Evolutionary conservation across 1,140 invertebrate species (phyloP), one percentile per base, ranked within the genome.

Genomic region (Sinella curviseta): DNA sequence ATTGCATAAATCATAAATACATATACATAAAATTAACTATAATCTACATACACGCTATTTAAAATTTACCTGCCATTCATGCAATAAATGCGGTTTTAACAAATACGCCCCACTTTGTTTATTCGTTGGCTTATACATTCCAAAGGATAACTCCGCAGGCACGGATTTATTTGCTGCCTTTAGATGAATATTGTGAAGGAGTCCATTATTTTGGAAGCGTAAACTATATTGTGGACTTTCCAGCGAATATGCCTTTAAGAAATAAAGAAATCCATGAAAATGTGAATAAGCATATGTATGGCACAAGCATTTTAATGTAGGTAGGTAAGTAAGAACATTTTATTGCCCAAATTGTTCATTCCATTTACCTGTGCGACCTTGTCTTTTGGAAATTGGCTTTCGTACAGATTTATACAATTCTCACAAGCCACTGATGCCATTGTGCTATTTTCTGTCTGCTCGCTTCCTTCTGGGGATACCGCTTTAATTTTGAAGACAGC

Each of bases 401-500:
- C n/a, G n/a, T n/a, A n/a, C n/a, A n/a, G 3, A 65, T 65, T 26
- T 65, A 26, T 26, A 65, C 57, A 65, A 12, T 30, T 28, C 8
- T 4, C 3, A 48, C 74, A 75, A 48, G 14, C 8, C 35, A 75
- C 36, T 39, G 17, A 3, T 48, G 36, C 74, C 4, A 54, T 8
- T 39, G 14, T 48, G 34, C 3, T 35, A 20, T 55, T 54, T 24
- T 39, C 35, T 12, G 20, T n/a, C n/a, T n/a, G n/a, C n/a, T n/a
- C 8, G 39, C 39, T 20, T 30, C 74, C 48, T 0, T 85, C 86
- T 16, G 90, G 31, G 54, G 77, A 35, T 2, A 12, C 76, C 54
- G 89, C 87, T 1, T 89, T 87, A 0, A 94, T 85, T 20, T 90
- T 90, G 36, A 91, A 97, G 0, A 91, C 92, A 0, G 90, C 90